Evolutionary conservation across 2,888 invertebrate genomes (phyloP).

Genomic region (Melinopterus prodromus): DNA sequence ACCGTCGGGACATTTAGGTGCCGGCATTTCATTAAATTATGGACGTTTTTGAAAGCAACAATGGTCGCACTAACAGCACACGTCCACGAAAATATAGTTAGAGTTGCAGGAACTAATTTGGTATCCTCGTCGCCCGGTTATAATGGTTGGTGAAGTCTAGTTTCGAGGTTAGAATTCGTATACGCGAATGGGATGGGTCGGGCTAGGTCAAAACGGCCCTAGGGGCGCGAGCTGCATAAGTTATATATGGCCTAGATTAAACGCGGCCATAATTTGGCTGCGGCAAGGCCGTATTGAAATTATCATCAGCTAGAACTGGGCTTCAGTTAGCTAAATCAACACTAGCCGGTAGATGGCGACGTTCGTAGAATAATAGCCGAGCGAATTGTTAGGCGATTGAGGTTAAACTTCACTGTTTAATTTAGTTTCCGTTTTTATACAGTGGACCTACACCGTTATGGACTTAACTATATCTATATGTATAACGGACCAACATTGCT

Average conservation of each 20-base stretch:
- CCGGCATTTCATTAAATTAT: slow-evolving; percentile 16
- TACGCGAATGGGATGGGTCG: not conserved
- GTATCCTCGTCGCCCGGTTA: slow-evolving; percentile 6
- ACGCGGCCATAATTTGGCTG: slow-evolving; percentile 7
- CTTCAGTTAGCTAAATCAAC: slow-evolving; percentile 5
- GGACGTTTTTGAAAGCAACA: slow-evolving; percentile 17
- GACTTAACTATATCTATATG: no score
- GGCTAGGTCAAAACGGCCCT: slow-evolving; percentile 19
- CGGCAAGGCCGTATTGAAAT: slow-evolving; percentile 12
- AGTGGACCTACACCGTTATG: no score
- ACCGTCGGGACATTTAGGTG: not conserved
- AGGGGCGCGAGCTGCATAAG: slow-evolving; percentile 8
- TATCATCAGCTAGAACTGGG: slow-evolving; percentile 17
- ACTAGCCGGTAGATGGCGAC: not conserved
- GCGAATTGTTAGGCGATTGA: not conserved
- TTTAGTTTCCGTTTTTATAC: not conserved
- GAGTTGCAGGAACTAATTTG: slow-evolving; percentile 24
- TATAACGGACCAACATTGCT: no score
- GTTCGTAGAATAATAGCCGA: not conserved
- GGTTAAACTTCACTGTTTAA: not conserved
- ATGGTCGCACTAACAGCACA: not conserved
- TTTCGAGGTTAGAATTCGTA: slow-evolving; percentile 6
- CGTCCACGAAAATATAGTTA: slow-evolving; percentile 18
- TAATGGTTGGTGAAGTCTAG: not conserved
- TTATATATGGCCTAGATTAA: slow-evolving; percentile 20